Conservation (phyloP, 1,140 invertebrate species). For the Pseudoatta argentina region DNA sequence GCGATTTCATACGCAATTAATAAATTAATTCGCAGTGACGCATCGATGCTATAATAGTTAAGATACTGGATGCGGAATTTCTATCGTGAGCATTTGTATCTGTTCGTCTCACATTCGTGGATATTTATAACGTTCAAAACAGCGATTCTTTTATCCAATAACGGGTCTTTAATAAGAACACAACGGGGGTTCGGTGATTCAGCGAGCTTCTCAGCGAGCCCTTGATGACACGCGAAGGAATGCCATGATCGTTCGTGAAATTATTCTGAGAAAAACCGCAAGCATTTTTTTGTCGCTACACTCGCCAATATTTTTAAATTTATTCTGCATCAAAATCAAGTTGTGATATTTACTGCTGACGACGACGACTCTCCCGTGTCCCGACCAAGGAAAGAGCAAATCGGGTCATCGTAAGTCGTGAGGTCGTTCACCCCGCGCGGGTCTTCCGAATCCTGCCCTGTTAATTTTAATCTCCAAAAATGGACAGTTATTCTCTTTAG, state of each 20-base stretch:
- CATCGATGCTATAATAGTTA: neutral
- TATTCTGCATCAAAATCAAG: constrained; percentile 26
- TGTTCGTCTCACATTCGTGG: neutral
- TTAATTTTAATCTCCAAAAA: neutral
- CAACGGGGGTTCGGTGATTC: constrained; percentile 17
- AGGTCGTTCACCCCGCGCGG: constrained; percentile 37
- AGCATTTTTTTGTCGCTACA: too few species aligned
- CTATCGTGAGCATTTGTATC: neutral
- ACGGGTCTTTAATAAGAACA: constrained; percentile 21
- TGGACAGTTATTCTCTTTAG: neutral
- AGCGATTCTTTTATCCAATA: constrained; percentile 21
- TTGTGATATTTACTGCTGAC: neutral
- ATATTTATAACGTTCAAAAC: constrained; percentile 39
- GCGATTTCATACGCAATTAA: neutral
- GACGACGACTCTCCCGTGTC: neutral
- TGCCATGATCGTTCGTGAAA: neutral
- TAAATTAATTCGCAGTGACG: constrained; percentile 6
- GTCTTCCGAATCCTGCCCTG: neutral
- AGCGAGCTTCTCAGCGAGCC: neutral
- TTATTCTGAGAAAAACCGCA: constrained; percentile 22
- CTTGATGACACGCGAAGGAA: constrained; percentile 14
- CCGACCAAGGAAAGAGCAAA: constrained; percentile 39
- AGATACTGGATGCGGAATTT: constrained; percentile 1
- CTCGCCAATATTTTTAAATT: neutral
- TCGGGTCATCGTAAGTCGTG: constrained; percentile 20